Evolutionary conservation across 2,113 vertebrate genomes (phyloP).

Genomic region (Lepisosteus oculatus): DNA sequence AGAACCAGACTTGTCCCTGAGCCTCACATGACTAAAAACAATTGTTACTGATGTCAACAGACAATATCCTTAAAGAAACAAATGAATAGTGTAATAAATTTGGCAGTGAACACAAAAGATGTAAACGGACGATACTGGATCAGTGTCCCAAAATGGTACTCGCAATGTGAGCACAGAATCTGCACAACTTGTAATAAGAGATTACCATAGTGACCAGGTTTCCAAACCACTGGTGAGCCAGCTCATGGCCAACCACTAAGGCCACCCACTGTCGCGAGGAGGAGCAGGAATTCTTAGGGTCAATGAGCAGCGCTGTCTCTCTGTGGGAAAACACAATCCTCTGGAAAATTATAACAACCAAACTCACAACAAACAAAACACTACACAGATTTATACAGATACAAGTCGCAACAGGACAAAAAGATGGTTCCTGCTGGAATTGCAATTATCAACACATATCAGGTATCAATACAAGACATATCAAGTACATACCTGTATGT

Average conservation of each 20-base stretch:
- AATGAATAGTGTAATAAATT: too few relatives aligned
- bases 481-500: conserved; percentile 86
- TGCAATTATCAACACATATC: too few relatives aligned
- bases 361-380: not conserved
- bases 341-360: not conserved
- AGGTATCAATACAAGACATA: too few relatives aligned
- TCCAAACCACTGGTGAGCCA: conserved; percentile 98
- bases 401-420: too few relatives aligned
- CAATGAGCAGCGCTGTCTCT: conserved; percentile 95
- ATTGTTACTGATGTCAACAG: too few relatives aligned
- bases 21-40: too few relatives aligned
- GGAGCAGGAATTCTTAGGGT: conserved; percentile 94
- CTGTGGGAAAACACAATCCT: conserved; percentile 52
- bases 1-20: not conserved
- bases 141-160: not conserved
- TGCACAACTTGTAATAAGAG: not conserved
- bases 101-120: too few relatives aligned
- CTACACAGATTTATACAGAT: too few relatives aligned
- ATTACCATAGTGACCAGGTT: conserved; percentile 98
- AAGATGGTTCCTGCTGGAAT: too few relatives aligned
- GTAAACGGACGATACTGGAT: too few relatives aligned
- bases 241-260: conserved; percentile 93
- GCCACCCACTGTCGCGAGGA: conserved; percentile 98
- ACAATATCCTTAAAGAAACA: too few relatives aligned
- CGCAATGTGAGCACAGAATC: not conserved